These are phyloP conservation scores for Malaclemys terrapin DNA, from an alignment of 2,113 vertebrate genomes.

Conservation along the genomic window DNA sequence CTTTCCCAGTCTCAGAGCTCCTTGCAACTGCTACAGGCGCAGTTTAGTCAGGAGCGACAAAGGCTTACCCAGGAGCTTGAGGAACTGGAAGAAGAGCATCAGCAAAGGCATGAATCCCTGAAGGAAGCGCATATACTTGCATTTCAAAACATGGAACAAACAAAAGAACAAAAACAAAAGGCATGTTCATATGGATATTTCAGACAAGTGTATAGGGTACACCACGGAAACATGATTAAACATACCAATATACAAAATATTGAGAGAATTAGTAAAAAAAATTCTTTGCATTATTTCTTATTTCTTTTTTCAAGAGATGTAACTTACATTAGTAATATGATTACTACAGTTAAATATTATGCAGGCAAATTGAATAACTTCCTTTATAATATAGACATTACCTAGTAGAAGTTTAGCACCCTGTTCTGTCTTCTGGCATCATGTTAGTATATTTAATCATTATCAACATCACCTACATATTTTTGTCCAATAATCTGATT, in stretches of 20 bases:
- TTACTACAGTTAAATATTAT: background rate
- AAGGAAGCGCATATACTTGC: constrained; percentile 92
- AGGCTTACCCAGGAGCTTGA: constrained; percentile 95
- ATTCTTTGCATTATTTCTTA: background rate
- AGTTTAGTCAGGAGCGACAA: constrained; percentile 96
- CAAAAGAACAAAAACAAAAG: constrained; percentile 92
- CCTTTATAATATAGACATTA: background rate
- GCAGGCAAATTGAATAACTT: background rate
- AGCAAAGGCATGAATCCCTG: constrained; percentile 91
- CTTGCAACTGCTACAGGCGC: constrained; percentile 95
- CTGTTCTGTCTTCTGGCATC: background rate
- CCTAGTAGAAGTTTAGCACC: background rate
- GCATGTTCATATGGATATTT: constrained; percentile 65
- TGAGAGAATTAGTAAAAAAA: background rate
- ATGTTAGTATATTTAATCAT: background rate
- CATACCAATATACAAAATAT: fast-evolving
- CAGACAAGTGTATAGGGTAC: background rate
- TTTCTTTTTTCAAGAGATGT: background rate
- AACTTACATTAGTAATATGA: background rate
- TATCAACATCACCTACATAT: background rate
- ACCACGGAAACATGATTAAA: background rate
- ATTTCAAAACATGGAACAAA: constrained; percentile 93
- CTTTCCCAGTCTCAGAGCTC: constrained; percentile 97
- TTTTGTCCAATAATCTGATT: background rate
- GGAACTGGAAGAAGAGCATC: constrained; percentile 94